A percentile compares a stretch with the other conserved stretches of the same genome.
These are phyloP conservation scores for Perizoma flavofasciatum DNA, from an alignment of 2,888 invertebrate species.

Conservation along the genomic window DNA sequence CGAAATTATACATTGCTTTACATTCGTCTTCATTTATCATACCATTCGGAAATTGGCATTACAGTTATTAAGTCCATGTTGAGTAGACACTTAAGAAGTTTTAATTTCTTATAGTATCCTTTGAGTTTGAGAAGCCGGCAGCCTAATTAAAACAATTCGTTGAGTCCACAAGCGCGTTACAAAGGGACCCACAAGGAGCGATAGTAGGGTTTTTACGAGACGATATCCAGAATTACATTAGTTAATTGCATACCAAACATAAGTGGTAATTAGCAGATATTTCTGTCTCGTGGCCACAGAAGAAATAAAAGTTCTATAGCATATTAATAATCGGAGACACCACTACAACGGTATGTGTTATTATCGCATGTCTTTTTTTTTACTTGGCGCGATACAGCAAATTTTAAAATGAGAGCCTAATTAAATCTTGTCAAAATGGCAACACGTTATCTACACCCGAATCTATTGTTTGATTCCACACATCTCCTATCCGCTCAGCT, in stretches of 20 bases:
- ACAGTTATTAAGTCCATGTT: conserved; percentile 19
- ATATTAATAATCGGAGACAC: background rate
- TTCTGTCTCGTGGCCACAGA: conserved; percentile 19
- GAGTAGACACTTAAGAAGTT: conserved; percentile 24
- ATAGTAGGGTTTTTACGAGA: conserved; percentile 33
- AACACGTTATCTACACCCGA: no score
- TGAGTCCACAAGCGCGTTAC: conserved; percentile 16
- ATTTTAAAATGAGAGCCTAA: no score
- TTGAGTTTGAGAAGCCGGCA: conserved; percentile 18
- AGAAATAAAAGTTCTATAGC: background rate
- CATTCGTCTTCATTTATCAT: conserved; percentile 7
- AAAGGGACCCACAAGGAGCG: conserved; percentile 27
- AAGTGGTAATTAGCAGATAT: conserved; percentile 29
- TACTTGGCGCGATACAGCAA: no score
- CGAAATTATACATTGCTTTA: conserved; percentile 16
- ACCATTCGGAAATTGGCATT: conserved; percentile 11
- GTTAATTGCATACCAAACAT: conserved; percentile 35
- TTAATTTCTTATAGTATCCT: conserved; percentile 28
- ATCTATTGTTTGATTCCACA: no score
- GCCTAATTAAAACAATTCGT: conserved; percentile 30
- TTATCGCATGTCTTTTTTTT: no score
- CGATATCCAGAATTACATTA: conserved; percentile 36
- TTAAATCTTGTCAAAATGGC: no score
- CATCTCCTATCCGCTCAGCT: no score
- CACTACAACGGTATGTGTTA: no score